Conservation (phyloP, 2,113 vertebrate species). For the Bufo gargarizans region DNA sequence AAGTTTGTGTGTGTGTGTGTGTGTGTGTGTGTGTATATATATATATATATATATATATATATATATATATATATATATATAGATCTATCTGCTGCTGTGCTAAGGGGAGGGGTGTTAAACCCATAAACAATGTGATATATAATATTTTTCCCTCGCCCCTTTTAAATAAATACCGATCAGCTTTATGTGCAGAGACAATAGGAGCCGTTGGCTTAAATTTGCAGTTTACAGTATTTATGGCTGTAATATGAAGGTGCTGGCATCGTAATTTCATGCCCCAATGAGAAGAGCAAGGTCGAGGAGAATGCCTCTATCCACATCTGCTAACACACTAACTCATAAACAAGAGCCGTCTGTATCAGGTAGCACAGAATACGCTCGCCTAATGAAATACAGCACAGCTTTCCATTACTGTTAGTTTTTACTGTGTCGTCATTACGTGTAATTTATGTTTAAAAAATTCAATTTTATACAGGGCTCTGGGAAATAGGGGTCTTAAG, state of each 20-base stretch:
- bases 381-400: constrained; percentile 99
- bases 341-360: constrained; percentile 99
- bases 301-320: constrained; percentile 99
- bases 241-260: constrained; percentile 99
- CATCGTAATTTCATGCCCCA: constrained; percentile 99
- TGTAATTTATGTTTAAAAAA: constrained; percentile 99
- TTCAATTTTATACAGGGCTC: constrained; percentile 96
- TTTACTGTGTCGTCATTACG: constrained; percentile 99
- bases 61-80: not conserved
- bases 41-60: constrained; percentile 42
- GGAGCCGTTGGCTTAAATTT: constrained; percentile 99
- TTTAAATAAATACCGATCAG: constrained; percentile 99
- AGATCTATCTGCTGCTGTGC: not conserved
- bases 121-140: constrained; percentile 98
- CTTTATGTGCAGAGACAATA: constrained; percentile 99
- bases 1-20: not conserved
- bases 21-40: constrained; percentile 12
- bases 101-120: constrained; percentile 82
- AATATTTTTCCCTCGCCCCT: constrained; percentile 97
- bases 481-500: constrained; percentile 92
- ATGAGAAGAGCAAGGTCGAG: constrained; percentile 99
- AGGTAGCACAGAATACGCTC: constrained; percentile 99
- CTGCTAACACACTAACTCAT: constrained; percentile 99
- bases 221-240: constrained; percentile 99
- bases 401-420: constrained; percentile 99